Conservation (phyloP, 2,888 invertebrate genomes). For the Thymelicus acteon region DNA sequence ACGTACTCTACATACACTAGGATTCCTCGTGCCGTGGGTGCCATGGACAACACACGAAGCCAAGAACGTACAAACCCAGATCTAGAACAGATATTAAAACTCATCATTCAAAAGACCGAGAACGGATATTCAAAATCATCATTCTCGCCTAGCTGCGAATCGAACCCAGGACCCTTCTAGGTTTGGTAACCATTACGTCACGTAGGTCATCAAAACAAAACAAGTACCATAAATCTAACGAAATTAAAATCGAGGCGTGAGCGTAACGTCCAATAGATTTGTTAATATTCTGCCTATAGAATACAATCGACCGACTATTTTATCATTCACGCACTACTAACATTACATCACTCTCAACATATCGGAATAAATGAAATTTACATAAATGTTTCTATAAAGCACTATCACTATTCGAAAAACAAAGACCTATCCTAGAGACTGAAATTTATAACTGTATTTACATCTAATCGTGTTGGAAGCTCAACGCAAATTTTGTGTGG, state of each 20-base stretch:
- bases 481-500: constrained; percentile 84
- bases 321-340: constrained; percentile 24
- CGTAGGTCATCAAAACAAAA: neutral
- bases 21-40: too few species aligned
- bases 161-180: too few species aligned
- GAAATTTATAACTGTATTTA: constrained; percentile 74
- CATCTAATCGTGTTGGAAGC: constrained; percentile 86
- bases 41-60: too few species aligned
- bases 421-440: constrained; percentile 33
- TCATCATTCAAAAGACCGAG: too few species aligned
- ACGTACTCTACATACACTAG: too few species aligned
- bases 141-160: too few species aligned
- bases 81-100: too few species aligned
- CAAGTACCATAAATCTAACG: constrained; percentile 12
- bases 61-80: too few species aligned
- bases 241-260: neutral
- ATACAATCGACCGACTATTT: constrained; percentile 14
- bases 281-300: neutral
- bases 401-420: constrained; percentile 29
- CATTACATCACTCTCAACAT: constrained; percentile 8
- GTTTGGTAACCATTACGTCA: too few species aligned
- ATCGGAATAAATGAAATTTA: constrained; percentile 14
- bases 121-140: too few species aligned
- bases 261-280: constrained; percentile 11
- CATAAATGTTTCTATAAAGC: constrained; percentile 8